Evolutionary conservation across 2,113 vertebrate genomes (phyloP), one percentile per base, ranked within the genome.

Genomic region (Cyanocitta stelleri): DNA sequence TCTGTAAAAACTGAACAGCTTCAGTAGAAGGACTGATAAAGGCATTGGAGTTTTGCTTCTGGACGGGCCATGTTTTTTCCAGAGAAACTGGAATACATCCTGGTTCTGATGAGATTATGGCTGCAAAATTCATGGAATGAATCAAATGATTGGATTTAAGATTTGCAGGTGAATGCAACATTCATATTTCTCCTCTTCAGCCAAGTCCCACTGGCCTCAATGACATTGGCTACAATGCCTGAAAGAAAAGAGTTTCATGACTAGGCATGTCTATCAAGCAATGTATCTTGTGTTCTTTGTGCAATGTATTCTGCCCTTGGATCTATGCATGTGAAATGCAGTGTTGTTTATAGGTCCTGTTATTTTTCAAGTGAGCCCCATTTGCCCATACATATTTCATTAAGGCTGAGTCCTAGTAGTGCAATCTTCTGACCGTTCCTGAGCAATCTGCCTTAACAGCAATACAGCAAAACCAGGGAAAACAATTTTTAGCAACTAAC

Each of bases 401-500:
- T 96, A 96, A 97, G 95, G 95, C 95, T 94, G 77, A 93, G 49
- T 90, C 93, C 93, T 93, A 75, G 58, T 95, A 96, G 94, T 97
- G 93, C 95, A 96, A 89, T 76, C 88, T 89, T 87, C 62, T 21
- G 46, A 73, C 66, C 12, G 0, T 96, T 96, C 96, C 96, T 96
- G 95, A 96, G 93, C 95, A 90, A 87, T 78, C 95, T 86, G 64
- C 44, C 19, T 5, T 74, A 72, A 92, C 82, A 93, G 69, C 72
- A 83, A 90, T 91, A 71, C 33, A 58, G 35, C 2, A 2, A 91
- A 95, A 93, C 29, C 30, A 73, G 29, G 56, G 18, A 89, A 95
- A 96, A 48, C 30, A 7, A 33, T 58, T 75, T 64, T 63, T 51
- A 78, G 16, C 52, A 75, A 33, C 15, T 63, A 90, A 37, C 3